Base-by-base conservation (phyloP, 2,888 invertebrate genomes). In the Choristoneura rosaceana region DNA sequence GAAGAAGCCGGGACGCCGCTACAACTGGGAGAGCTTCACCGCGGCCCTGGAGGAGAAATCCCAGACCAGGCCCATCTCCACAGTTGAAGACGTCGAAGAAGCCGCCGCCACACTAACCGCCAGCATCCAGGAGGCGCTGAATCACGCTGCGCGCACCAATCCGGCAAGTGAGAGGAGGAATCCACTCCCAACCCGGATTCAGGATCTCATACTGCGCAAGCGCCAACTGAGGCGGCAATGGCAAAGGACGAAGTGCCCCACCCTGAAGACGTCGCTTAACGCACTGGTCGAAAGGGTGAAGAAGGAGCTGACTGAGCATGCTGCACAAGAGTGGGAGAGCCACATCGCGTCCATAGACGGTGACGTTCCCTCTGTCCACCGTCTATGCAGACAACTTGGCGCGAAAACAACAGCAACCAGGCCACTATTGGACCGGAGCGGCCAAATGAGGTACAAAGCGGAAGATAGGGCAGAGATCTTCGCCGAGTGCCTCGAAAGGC, bases 381-480 rank as follows among this genome's bases (percentile, higher is more conserved):
- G 33, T 0, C 65, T 75, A 0, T 66, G 59, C 67, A 50, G 47
- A 4, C 70, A 52, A 10, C 64, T 75, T 0, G 63, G 52, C 0
- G 2, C 9, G 0, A 41, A 17, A 4, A 12, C 15, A 1, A 58
- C 14, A 0, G n/a, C 71, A 10, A n/a, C 17, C 1, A 25, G 41
- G 0, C 73, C 74, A 0, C 65, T 76, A 1, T 1, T n/a, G 1
- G 63, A 52, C 25, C 3, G 4, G 0, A 41, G 64, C 25, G 55
- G 66, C 10, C 17, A 10, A 4, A 58, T 25, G 10, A 58, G 63
- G 14, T 74, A 71, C 74, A n/a, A 33, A 0, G 74, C 75, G 1
- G 64, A 61, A 8, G 71, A 75, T 45, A 43, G 61, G 43, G 74
- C 74, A 3, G 65, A 71, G 1, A 45, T 74, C 14, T 60, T 74